Base-by-base conservation (phyloP, 2,888 invertebrate genomes). In the Ceriagrion tenellum region DNA sequence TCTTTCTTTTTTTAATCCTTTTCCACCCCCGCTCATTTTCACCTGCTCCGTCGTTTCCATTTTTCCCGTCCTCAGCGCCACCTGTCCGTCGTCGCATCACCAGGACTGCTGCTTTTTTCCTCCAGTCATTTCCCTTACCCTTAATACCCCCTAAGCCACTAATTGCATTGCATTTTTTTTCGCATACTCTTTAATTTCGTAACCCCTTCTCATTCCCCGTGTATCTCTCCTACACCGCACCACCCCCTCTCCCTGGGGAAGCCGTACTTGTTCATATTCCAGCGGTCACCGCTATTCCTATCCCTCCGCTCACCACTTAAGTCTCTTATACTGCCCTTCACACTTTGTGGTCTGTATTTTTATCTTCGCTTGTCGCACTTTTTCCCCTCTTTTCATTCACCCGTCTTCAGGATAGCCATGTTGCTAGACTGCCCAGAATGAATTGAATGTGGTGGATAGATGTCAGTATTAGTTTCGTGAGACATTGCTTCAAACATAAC, bases 81-180 rank as follows among this genome's bases (percentile, higher is more conserved):
- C 93, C 93, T 93, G 93, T 40, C 91, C 23, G 69, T 35, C 59
- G 59, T 35, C 23, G 40, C 93, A 23, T 89, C 35, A 26, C 16
- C 26, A 12, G 40, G 12, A 26, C 47, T n/a, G 26, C 13, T 63
- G 20, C 10, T 63, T 63, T 93, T 93, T 93, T 69, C n/a, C 26
- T 35, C 81, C 81, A 30, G 81, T 81, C 93, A 69, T 63, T 93
- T 93, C 93, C 93, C 69, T 74, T 74, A 93, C 47, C 93, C 93
- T 93, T 93, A 93, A 93, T 93, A 93, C 93, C 74, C n/a, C n/a
- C 69, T 93, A 93, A 93, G 93, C 93, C 55, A 69, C 93, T 93
- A 93, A 93, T 93, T 93, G 93, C 47, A 93, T 74, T 93, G 47
- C 69, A 74, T 93, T 93, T 89, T 89, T 89, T 93, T 93, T 93